Evolutionary conservation across 2,888 invertebrate species (phyloP).

Genomic region (Ormyrus nitidulus): DNA sequence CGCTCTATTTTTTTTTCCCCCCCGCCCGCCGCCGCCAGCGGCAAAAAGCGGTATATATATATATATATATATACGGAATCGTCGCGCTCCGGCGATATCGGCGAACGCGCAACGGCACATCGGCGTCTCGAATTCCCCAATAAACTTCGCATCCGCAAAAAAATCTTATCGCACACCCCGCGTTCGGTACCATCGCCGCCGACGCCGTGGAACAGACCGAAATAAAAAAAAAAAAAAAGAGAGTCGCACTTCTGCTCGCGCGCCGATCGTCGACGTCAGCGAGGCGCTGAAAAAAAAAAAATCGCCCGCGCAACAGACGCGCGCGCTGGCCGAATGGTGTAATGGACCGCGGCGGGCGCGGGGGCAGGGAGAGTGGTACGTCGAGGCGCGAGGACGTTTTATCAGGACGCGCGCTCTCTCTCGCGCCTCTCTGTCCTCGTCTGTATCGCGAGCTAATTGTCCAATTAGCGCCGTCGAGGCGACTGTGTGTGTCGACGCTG

Average conservation of each 20-base stretch:
- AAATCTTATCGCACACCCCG: constrained; percentile 47
- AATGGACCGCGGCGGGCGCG: neutral
- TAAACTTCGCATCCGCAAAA: constrained; percentile 52
- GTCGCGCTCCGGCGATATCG: constrained; percentile 20
- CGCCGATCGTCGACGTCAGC: constrained; percentile 27
- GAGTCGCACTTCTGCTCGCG: constrained; percentile 36
- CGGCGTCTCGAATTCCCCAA: constrained; percentile 51
- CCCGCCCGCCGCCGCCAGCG: neutral
- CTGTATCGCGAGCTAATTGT: constrained; percentile 63
- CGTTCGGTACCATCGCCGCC: constrained; percentile 47
- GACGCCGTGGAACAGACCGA: neutral
- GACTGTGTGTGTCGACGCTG: constrained; percentile 57
- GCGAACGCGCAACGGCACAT: constrained; percentile 39
- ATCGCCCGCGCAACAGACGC: too few species aligned
- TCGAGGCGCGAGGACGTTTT: constrained; percentile 55
- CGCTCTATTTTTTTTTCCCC: constrained; percentile 37
- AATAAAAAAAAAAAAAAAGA: constrained; percentile 37
- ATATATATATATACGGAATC: neutral
- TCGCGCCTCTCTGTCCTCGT: constrained; percentile 58
- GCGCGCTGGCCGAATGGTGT: too few species aligned
- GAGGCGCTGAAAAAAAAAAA: neutral
- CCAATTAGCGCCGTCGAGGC: constrained; percentile 61
- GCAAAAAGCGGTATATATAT: too few species aligned
- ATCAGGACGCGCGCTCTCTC: constrained; percentile 51
- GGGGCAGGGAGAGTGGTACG: constrained; percentile 14